phyloP scores from a whole-genome alignment of 2,113 vertebrate species.

The Mugil cephalus region DNA sequence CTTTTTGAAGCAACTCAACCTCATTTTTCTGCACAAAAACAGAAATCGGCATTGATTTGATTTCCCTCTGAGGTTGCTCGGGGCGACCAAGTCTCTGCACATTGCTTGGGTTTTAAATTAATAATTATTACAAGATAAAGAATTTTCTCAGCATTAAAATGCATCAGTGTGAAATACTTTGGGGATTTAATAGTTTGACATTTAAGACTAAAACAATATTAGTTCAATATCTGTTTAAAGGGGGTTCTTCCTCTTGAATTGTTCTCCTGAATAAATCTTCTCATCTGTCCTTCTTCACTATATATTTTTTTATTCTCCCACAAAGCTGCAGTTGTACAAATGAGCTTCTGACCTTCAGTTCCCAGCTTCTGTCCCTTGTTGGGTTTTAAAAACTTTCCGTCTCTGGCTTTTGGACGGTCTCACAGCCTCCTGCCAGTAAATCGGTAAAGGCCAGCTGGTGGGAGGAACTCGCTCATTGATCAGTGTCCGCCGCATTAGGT shows the following conservation, averaged over 20 bases:
- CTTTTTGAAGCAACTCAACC: no score
- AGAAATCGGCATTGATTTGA: neutral
- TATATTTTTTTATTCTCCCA: no score
- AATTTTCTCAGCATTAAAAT: neutral
- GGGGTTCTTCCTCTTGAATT: no score
- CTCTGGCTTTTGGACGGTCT: constrained; percentile 9
- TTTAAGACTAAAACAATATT: no score
- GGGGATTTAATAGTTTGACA: neutral
- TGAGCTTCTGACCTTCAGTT: neutral
- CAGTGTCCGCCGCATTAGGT: neutral
- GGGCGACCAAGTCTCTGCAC: neutral
- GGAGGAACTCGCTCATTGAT: constrained; percentile 21
- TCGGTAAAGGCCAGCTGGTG: constrained; percentile 37
- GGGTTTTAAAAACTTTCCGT: constrained; percentile 9
- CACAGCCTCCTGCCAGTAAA: constrained; percentile 30
- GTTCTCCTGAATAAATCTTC: no score
- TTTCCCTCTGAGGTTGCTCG: neutral
- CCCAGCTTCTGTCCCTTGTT: neutral
- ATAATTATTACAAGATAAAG: neutral
- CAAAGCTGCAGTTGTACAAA: neutral
- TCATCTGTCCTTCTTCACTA: no score
- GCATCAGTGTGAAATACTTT: neutral
- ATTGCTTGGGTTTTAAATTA: constrained; percentile 4
- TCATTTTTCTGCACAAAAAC: no score
- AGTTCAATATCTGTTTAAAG: no score